These are phyloP conservation scores for Cryptocheilus praepositus DNA, from an alignment of 2,888 invertebrate genomes.

Conservation along the genomic window DNA sequence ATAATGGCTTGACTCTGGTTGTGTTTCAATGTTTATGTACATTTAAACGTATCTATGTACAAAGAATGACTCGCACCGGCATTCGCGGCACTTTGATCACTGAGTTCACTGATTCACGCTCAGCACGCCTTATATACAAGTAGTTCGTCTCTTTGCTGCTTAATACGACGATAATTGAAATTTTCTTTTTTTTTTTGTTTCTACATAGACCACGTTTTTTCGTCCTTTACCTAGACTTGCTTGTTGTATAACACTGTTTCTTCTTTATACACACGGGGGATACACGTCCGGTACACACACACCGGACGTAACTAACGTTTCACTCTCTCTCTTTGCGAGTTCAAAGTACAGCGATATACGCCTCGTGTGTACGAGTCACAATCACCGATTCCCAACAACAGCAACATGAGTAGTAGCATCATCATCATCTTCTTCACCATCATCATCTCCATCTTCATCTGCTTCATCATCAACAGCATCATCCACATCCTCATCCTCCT, in stretches of 20 bases:
- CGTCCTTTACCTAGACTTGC: conserved; percentile 20
- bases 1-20: conserved; percentile 71
- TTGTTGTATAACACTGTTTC: conserved; percentile 53
- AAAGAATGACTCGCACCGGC: conserved; percentile 73
- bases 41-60: conserved; percentile 74
- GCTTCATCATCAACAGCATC: conserved; percentile 15
- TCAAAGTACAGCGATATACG: conserved; percentile 49
- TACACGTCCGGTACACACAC: conserved; percentile 48
- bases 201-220: conserved; percentile 52
- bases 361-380: conserved; percentile 50
- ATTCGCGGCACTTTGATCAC: conserved; percentile 68
- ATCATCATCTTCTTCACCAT: no score
- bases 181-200: conserved; percentile 49
- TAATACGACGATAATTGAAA: conserved; percentile 64
- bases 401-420: no score
- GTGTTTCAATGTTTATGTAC: conserved; percentile 69
- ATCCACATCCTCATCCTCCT: no score
- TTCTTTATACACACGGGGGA: conserved; percentile 50
- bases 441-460: background rate
- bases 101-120: conserved; percentile 68
- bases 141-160: conserved; percentile 62
- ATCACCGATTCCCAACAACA: conserved; percentile 56
- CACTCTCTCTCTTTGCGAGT: conserved; percentile 53
- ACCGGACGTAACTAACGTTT: conserved; percentile 67
- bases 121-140: conserved; percentile 72